Base-by-base conservation (phyloP, 1,140 invertebrate species). In the Drosophila mojavensis region DNA sequence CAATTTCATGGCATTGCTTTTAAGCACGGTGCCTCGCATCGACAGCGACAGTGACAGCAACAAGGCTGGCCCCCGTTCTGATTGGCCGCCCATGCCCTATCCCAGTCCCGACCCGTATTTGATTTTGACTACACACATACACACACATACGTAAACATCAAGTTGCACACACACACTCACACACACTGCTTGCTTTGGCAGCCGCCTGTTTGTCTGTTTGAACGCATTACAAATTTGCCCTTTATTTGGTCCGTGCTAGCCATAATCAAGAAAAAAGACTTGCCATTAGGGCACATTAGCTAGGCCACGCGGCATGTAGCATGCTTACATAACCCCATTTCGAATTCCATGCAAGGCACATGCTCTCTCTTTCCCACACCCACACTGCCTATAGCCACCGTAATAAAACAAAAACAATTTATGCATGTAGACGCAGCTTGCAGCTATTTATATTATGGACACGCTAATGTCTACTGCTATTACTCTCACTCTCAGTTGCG, bases 1-100 rank as follows among this genome's bases (percentile, higher is more conserved):
- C 84, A 89, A 89, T 89, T 89, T 90, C 84, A 75, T 81, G 78
- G 81, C 84, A 83, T 75, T 75, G 60, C 73, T 75, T 65, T 75
- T 70, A 75, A 62, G 68, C 75, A 81, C 68, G 69, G 71, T 61
- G 78, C 81, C 36, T 39, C 30, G 51, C 53, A 36, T 36, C 84
- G 78, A 71, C 65, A 68, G 70, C 84, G 74, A 71, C 65, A 68
- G 75, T 84, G 78, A 81, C 81, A 80, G 74, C 78, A 74, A 65
- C 51, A 56, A 59, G 73, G 54, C 64, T 68, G 70, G 59, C 66
- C 76, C 33, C 58, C 56, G 62, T 62, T 79, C 62, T 72, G 58
- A 79, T 78, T 75, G 72, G 73, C 73, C 43, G 30, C 60, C 61
- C 17, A 55, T 47, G 30, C 67, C 26, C 55, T 41, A 5, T 61